These are phyloP conservation scores for Aptenodytes patagonicus DNA, from an alignment of 2,113 vertebrate genomes.

Conservation along the genomic window DNA sequence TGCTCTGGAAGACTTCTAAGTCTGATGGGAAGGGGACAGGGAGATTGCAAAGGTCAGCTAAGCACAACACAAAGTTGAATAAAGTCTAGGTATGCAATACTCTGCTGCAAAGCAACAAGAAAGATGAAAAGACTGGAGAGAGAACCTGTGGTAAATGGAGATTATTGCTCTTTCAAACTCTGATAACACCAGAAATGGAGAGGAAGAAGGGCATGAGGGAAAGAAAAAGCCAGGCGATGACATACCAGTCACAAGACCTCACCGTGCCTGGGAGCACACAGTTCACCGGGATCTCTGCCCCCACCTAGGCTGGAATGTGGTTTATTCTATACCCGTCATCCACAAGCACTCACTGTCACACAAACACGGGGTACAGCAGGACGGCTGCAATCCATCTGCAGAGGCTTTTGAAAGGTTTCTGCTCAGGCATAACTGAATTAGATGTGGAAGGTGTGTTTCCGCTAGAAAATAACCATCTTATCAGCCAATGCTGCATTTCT, in stretches of 20 bases:
- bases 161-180: neutral
- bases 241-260: neutral
- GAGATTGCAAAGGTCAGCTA: neutral
- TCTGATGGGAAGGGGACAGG: neutral
- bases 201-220: neutral
- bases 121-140: neutral
- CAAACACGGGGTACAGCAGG: neutral
- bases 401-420: slow-evolving; percentile 31
- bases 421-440: neutral
- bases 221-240: neutral
- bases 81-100: neutral
- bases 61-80: neutral
- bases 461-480: slow-evolving; percentile 6
- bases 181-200: neutral
- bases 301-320: neutral
- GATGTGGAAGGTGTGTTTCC: neutral
- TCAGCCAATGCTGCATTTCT: slow-evolving; percentile 10
- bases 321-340: neutral
- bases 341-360: neutral
- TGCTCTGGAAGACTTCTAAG: neutral
- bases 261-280: neutral
- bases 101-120: neutral
- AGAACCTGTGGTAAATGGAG: neutral
- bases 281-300: neutral
- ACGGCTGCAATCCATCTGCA: neutral